Conservation (phyloP, 2,888 invertebrate species). For the Epinotia ramella region DNA sequence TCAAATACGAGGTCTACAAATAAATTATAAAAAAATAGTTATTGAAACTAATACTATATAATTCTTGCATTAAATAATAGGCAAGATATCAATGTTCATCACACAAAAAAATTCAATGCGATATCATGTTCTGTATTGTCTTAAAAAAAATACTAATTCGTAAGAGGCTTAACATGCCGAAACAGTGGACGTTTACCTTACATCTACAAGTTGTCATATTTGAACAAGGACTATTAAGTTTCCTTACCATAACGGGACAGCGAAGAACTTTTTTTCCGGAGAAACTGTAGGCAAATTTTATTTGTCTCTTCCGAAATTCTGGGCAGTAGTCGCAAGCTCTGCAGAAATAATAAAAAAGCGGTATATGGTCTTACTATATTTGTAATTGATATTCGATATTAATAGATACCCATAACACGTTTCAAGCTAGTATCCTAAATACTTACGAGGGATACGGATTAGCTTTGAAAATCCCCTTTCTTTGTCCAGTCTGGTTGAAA, state of each 20-base stretch:
- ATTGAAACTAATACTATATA: too few relatives aligned
- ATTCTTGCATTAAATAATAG: too few relatives aligned
- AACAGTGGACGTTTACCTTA: too few relatives aligned
- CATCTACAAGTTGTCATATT: not conserved
- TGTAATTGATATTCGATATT: not conserved
- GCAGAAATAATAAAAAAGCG: constrained; percentile 44
- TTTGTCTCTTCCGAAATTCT: constrained; percentile 66
- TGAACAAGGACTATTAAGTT: not conserved
- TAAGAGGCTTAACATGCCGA: too few relatives aligned
- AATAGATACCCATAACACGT: not conserved
- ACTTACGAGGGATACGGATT: constrained; percentile 72
- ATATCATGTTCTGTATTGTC: too few relatives aligned
- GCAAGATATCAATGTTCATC: too few relatives aligned
- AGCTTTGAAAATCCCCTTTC: constrained; percentile 67
- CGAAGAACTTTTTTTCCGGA: constrained; percentile 69
- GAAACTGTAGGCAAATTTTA: constrained; percentile 77
- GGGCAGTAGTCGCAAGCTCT: constrained; percentile 79
- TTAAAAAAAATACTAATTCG: too few relatives aligned
- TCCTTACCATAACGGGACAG: constrained; percentile 73
- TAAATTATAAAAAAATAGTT: too few relatives aligned
- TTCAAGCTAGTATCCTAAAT: not conserved
- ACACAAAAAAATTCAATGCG: too few relatives aligned
- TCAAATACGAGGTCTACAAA: too few relatives aligned
- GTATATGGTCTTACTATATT: not conserved
- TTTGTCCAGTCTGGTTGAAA: constrained; percentile 74